Base-by-base conservation (phyloP, 2,888 invertebrate species). In the Drosophila nigricruria region DNA sequence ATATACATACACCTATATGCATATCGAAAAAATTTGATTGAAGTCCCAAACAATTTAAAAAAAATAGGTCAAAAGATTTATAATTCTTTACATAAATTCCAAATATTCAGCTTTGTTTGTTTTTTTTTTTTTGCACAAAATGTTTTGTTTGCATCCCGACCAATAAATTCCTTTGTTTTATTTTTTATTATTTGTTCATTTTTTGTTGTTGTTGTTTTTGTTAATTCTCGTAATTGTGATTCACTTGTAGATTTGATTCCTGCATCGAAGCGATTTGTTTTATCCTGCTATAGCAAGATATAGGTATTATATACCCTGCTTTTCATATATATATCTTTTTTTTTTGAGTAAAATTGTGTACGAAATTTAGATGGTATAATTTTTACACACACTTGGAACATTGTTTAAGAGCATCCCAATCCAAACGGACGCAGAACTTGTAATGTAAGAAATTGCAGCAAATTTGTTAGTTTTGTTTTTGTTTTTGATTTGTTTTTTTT, bases 211-310 rank as follows among this genome's bases (percentile, higher is more conserved):
- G n/a, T n/a, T n/a, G n/a, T n/a, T 49, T 18, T 47, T 9, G 2
- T 9, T 30, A 6, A 12, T 40, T 53, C 25, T 54, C 12, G 25
- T 40, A 32, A 36, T 43, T 53, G 36, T 43, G 47, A n/a, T 20
- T 36, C 53, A 70, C 58, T 58, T 25, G 25, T 59, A 25, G 49
- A 70, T 61, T 70, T 70, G 40, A 25, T 20, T 12, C 16, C 18
- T 10, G 45, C 23, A 45, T 18, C 18, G n/a, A 23, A 4, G 30
- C 20, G 43, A 20, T 42, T 30, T 20, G 14, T 16, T 16, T 20
- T 16, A 0, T 27, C 27, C 9, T 30, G 18, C 20, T 1, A 10
- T n/a, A n/a, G n/a, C n/a, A n/a, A n/a, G n/a, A n/a, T n/a, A n/a
- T n/a, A n/a, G n/a, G n/a, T n/a, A n/a, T n/a, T n/a, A n/a, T 47